phyloP scores from a whole-genome alignment of 1,140 invertebrate species.

The Panagrolaimus sp. region DNA sequence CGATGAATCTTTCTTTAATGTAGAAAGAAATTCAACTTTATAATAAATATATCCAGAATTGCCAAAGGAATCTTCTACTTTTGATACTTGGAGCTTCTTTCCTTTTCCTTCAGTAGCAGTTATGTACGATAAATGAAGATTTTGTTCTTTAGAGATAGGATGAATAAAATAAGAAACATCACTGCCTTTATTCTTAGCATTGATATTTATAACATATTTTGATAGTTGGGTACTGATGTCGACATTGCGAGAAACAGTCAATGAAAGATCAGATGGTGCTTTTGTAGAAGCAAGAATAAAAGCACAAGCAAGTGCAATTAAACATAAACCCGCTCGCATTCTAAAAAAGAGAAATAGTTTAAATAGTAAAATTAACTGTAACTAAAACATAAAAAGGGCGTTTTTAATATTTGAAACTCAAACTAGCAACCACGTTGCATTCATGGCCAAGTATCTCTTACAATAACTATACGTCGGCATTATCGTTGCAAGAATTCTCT shows the following conservation, averaged over 20 bases:
- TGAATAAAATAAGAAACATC: slow-evolving; percentile 38
- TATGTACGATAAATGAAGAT: slow-evolving; percentile 41
- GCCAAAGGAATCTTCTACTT: slow-evolving; percentile 28
- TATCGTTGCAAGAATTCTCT: too few species aligned
- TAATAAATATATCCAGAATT: slow-evolving; percentile 26
- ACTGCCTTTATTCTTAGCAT: slow-evolving; percentile 41
- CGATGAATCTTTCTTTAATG: slow-evolving; percentile 34
- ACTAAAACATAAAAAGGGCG: too few species aligned
- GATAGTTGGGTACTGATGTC: slow-evolving; percentile 49
- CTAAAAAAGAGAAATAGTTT: too few species aligned
- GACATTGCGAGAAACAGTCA: slow-evolving; percentile 29
- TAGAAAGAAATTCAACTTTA: slow-evolving; percentile 45
- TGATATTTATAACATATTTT: slow-evolving; percentile 32
- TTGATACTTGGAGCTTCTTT: slow-evolving; percentile 23
- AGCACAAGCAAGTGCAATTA: too few species aligned
- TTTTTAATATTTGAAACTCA: too few species aligned
- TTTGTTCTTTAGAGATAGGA: slow-evolving; percentile 29
- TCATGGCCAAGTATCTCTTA: too few species aligned
- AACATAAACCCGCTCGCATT: too few species aligned
- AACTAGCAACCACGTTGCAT: too few species aligned
- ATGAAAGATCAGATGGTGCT: too few species aligned
- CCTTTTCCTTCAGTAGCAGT: slow-evolving; percentile 32
- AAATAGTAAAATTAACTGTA: too few species aligned
- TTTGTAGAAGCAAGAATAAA: too few species aligned
- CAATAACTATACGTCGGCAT: too few species aligned